phyloP scores from a whole-genome alignment of 2,797 vertebrate species.

The Ceyx erithaca region DNA sequence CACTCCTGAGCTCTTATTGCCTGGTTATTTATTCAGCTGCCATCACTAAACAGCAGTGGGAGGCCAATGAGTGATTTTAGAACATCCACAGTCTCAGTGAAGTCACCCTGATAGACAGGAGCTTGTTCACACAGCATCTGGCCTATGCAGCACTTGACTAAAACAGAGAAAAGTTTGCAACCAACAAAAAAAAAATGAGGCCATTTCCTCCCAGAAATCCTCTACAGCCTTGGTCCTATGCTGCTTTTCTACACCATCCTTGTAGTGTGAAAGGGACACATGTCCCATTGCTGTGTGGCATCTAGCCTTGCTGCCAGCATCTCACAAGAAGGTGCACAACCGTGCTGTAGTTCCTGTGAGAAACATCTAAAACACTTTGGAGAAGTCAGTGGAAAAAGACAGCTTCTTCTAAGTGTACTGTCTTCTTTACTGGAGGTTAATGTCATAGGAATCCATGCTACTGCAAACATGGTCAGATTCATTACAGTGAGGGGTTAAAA shows the following conservation, averaged over 20 bases:
- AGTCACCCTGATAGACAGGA: constrained; percentile 28
- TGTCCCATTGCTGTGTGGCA: not conserved
- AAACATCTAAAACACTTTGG: not conserved
- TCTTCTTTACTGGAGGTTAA: not conserved
- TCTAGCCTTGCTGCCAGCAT: not conserved
- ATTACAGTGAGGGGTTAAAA: not conserved
- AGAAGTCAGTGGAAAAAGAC: not conserved
- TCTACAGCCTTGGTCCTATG: not conserved
- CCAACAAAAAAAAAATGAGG: not conserved
- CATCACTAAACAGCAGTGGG: constrained; percentile 42
- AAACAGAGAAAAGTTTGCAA: not conserved
- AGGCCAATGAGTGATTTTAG: constrained; percentile 20
- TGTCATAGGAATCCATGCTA: not conserved
- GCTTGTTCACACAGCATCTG: not conserved
- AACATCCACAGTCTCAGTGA: constrained; percentile 18
- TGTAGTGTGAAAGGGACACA: not conserved
- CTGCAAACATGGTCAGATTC: not conserved
- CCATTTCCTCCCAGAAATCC: not conserved
- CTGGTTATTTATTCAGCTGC: constrained; percentile 61
- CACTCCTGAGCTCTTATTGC: constrained; percentile 47
- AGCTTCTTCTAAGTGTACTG: not conserved
- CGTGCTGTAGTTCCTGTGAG: not conserved
- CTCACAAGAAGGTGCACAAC: not conserved
- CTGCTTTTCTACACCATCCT: not conserved
- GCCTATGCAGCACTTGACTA: not conserved